Conservation (phyloP, 2,113 vertebrate genomes). For the Euleptes europaea region DNA sequence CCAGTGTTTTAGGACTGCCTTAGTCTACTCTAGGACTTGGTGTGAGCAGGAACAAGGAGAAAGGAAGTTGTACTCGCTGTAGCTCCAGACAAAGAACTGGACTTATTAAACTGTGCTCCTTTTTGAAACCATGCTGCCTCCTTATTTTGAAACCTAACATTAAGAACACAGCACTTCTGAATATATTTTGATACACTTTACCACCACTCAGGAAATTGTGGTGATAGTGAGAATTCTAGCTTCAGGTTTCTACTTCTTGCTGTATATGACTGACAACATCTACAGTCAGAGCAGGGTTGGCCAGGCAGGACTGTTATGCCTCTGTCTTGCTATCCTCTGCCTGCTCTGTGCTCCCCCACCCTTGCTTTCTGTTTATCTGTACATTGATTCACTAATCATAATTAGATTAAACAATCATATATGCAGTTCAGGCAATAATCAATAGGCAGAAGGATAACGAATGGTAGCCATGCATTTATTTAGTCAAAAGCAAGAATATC, state of each 20-base stretch:
- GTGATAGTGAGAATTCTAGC: neutral
- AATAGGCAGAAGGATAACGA: conserved; percentile 1
- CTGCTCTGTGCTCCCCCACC: conserved; percentile 48
- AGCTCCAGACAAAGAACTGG: too few relatives aligned
- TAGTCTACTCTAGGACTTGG: too few relatives aligned
- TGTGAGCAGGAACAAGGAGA: too few relatives aligned
- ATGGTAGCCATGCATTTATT: neutral
- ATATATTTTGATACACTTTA: neutral
- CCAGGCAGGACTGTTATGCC: conserved; percentile 18
- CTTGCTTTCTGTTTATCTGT: conserved; percentile 34
- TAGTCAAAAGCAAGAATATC: conserved; percentile 53
- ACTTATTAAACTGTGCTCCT: too few relatives aligned
- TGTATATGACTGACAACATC: neutral
- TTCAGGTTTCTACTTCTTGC: neutral
- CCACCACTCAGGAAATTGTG: neutral
- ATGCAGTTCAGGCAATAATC: conserved; percentile 30
- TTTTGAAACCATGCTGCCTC: too few relatives aligned
- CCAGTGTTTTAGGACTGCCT: too few relatives aligned
- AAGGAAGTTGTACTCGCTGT: too few relatives aligned
- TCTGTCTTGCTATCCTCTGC: neutral
- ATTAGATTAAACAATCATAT: conserved; percentile 19
- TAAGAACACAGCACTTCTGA: too few relatives aligned
- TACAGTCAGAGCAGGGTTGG: neutral
- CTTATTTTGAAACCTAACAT: too few relatives aligned
- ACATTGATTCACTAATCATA: conserved; percentile 17